Percentiles rank a stretch among this genome's conserved stretches.
These are phyloP conservation scores for Dendronephthya gigantea DNA, from an alignment of 64 coral and sea anemone genomes.

Conservation along the genomic window DNA sequence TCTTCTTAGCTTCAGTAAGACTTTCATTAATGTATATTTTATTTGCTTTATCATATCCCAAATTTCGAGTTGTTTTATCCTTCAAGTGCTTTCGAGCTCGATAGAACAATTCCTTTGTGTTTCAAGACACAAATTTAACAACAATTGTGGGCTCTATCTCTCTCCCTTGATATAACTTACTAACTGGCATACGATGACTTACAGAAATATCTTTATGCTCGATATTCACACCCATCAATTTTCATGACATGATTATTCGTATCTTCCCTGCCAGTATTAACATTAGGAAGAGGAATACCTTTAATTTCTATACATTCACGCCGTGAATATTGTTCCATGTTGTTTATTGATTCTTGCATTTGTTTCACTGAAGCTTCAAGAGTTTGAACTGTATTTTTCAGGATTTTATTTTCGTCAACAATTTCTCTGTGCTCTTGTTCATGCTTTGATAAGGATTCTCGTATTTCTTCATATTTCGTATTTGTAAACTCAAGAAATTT, in stretches of 20 bases:
- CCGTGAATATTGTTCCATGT: constrained; percentile 17
- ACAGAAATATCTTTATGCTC: constrained; percentile 30
- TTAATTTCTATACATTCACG: constrained; percentile 35
- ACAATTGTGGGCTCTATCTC: constrained; percentile 22
- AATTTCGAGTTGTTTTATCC: neutral
- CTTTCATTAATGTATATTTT: neutral
- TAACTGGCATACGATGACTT: constrained; percentile 20
- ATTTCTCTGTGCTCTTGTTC: constrained; percentile 10
- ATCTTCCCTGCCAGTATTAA: neutral
- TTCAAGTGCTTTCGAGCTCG: constrained; percentile 19
- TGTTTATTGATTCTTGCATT: neutral
- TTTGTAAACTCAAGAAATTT: constrained; percentile 31
- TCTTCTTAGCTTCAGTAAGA: neutral
- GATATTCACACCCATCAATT: constrained; percentile 26
- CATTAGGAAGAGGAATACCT: constrained; percentile 1
- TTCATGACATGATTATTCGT: constrained; percentile 21
- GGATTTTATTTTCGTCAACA: constrained; percentile 19
- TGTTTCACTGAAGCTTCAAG: neutral
- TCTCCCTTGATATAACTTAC: constrained; percentile 10
- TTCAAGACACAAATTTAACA: constrained; percentile 14
- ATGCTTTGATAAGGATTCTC: constrained; percentile 5
- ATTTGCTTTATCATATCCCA: neutral
- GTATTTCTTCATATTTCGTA: constrained; percentile 29
- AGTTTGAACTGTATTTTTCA: constrained; percentile 17
- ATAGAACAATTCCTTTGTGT: constrained; percentile 25